A percentile compares a stretch with the other conserved stretches of the same genome.
These are phyloP conservation scores for Erpobdella octoculata DNA, from an alignment of 2,888 invertebrate species.

Conservation along the genomic window DNA sequence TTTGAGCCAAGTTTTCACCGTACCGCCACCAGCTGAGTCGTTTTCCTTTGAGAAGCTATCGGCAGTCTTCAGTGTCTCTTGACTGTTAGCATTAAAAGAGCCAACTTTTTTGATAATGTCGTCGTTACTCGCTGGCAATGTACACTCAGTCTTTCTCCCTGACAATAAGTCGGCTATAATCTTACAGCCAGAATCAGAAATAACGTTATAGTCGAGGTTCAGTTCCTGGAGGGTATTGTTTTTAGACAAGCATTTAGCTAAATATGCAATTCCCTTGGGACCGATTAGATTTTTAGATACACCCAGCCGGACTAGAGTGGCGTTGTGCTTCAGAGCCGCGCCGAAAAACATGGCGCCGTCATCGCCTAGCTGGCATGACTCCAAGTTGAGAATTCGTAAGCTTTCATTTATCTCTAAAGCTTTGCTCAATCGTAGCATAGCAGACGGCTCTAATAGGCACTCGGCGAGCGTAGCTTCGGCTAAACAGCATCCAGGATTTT, in stretches of 20 bases:
- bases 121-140: background rate
- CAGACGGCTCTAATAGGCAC: background rate
- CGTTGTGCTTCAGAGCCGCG: background rate
- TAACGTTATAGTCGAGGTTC: background rate
- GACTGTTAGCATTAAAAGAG: no score
- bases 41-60: no score
- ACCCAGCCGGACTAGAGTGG: background rate
- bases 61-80: background rate
- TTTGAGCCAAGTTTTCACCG: constrained; percentile 6
- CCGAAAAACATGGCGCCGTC: constrained; percentile 14
- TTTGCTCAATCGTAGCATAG: background rate
- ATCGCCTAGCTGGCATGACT: constrained; percentile 9
- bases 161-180: background rate
- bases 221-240: background rate
- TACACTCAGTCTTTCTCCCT: background rate
- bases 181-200: background rate
- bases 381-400: constrained; percentile 1
- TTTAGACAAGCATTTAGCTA: background rate
- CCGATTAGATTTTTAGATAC: background rate
- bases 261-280: background rate
- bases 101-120: background rate
- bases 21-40: no score
- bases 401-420: constrained; percentile 12
- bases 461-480: constrained; percentile 6
- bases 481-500: constrained; percentile 15